These are phyloP conservation scores for Elysia chlorotica DNA, from an alignment of 1,140 invertebrate species.

Conservation along the genomic window DNA sequence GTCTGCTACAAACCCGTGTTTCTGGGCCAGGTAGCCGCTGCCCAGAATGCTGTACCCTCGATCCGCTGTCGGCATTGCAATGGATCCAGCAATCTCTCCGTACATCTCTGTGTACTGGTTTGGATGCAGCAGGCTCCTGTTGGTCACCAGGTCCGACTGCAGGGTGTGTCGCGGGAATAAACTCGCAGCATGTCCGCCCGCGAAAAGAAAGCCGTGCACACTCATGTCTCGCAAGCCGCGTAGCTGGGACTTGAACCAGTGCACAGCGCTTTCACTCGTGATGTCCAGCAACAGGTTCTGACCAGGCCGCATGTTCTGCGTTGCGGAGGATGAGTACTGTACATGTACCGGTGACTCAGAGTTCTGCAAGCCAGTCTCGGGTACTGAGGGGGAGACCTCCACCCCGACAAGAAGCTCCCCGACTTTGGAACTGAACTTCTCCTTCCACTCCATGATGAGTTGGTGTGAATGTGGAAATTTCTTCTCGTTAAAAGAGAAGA, in stretches of 20 bases:
- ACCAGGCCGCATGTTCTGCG: slow-evolving; percentile 3
- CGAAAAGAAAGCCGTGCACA: slow-evolving; percentile 34
- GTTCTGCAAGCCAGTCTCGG: no score
- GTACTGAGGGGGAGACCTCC: slow-evolving; percentile 85
- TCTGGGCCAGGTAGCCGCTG: slow-evolving; percentile 78
- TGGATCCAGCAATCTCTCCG: slow-evolving; percentile 28
- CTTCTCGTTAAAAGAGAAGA: slow-evolving; percentile 71
- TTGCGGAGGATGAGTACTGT: background rate
- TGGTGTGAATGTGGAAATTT: slow-evolving; percentile 77
- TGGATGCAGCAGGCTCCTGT: slow-evolving; percentile 42
- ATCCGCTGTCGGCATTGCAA: background rate
- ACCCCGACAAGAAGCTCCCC: slow-evolving; percentile 74
- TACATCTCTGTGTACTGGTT: slow-evolving; percentile 32
- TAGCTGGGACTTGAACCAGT: slow-evolving; percentile 64
- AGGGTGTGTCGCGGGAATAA: slow-evolving; percentile 17
- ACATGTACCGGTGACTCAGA: slow-evolving; percentile 22
- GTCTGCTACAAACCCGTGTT: slow-evolving; percentile 78
- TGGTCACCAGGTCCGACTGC: slow-evolving; percentile 1
- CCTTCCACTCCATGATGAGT: slow-evolving; percentile 67
- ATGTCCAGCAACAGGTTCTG: slow-evolving; percentile 64
- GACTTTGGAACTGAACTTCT: background rate
- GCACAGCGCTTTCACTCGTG: slow-evolving; percentile 71
- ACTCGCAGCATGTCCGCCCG: slow-evolving; percentile 33
- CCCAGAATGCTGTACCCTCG: slow-evolving; percentile 64
- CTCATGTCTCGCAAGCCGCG: slow-evolving; percentile 62